phyloP scores from a whole-genome alignment of 2,797 vertebrate genomes.

The Pelochelys cantorii region DNA sequence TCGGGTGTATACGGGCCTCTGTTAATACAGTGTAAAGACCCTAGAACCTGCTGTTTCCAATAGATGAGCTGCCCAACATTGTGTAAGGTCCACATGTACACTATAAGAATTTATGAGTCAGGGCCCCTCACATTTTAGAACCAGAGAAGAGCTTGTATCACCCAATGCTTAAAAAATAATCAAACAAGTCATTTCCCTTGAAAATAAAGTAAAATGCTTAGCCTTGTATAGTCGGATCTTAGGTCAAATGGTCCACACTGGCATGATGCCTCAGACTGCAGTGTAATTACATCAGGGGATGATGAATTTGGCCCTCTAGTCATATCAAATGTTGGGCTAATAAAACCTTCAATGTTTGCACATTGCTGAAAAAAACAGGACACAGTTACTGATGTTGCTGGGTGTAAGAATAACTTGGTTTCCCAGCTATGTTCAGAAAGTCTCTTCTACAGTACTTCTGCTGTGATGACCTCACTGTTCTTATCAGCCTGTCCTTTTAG shows the following conservation, averaged over 20 bases:
- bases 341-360: neutral
- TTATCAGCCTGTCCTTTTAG: constrained; percentile 52
- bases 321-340: rapidly evolving
- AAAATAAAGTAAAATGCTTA: neutral
- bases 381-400: neutral
- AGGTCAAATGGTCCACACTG: neutral
- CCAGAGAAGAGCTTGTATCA: neutral
- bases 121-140: neutral
- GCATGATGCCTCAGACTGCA: neutral
- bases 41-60: neutral
- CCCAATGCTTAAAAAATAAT: rapidly evolving
- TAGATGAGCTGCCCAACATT: neutral
- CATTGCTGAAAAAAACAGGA: neutral
- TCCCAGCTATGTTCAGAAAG: neutral
- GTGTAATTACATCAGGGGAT: neutral
- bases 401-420: rapidly evolving
- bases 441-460: constrained; percentile 10
- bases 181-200: neutral
- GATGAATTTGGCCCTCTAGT: rapidly evolving
- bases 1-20: too few species aligned
- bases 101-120: neutral
- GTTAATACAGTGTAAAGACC: neutral
- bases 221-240: neutral
- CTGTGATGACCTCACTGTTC: constrained; percentile 45
- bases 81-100: neutral